Conservation (phyloP, 1,140 invertebrate genomes). For the Hylaeus anthracinus region DNA sequence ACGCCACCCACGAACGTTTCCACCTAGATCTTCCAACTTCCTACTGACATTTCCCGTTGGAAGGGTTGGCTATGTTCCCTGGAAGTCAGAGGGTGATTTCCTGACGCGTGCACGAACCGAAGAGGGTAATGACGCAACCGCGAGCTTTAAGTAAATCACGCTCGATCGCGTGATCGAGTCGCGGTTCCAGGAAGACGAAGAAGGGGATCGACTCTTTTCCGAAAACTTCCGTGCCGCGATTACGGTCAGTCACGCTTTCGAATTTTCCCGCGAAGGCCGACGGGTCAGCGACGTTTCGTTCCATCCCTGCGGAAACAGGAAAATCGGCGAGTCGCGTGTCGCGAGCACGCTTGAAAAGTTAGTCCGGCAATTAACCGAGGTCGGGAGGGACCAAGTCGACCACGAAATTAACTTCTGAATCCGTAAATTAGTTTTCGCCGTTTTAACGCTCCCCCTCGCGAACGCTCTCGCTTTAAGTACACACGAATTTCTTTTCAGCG, state of each 20-base stretch:
- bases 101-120: not conserved
- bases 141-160: conserved; percentile 20
- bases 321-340: conserved; percentile 9
- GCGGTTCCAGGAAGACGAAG: conserved; percentile 13
- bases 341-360: conserved; percentile 4
- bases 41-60: not conserved
- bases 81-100: not conserved
- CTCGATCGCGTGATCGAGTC: conserved; percentile 30
- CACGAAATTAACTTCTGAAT: conserved; percentile 31
- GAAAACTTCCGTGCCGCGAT: conserved; percentile 12
- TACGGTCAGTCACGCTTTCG: conserved; percentile 21
- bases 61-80: not conserved
- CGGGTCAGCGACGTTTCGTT: not conserved
- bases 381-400: conserved; percentile 14
- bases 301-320: not conserved
- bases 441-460: not conserved
- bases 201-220: not conserved
- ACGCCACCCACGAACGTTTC: too few relatives aligned
- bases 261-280: conserved; percentile 1
- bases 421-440: conserved; percentile 5
- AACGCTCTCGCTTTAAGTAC: not conserved
- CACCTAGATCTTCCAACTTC: too few relatives aligned
- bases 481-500: not conserved
- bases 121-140: not conserved
- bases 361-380: not conserved